Evolutionary conservation across 2,113 vertebrate species (phyloP).

Genomic region (Cisticola juncidis): DNA sequence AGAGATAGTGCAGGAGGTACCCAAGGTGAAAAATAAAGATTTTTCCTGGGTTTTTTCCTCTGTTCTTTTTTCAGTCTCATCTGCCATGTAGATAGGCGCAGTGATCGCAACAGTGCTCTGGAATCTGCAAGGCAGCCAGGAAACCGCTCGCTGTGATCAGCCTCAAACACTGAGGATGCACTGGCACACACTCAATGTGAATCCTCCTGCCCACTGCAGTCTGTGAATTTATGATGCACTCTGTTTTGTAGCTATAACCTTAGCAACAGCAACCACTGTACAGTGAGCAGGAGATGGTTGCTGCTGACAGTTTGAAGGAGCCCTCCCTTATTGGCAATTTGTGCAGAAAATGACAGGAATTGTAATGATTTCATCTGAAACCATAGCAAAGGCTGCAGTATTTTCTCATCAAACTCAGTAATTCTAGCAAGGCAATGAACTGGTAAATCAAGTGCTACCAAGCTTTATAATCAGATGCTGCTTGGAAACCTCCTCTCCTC

Average conservation of each 20-base stretch:
- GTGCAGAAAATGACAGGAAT: slow-evolving; percentile 11
- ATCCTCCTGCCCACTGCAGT: neutral
- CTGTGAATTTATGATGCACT: slow-evolving; percentile 30
- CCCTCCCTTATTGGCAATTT: slow-evolving; percentile 12
- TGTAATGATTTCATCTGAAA: slow-evolving; percentile 23
- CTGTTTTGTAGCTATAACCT: slow-evolving; percentile 37
- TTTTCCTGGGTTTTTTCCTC: fast-evolving
- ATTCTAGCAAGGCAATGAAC: neutral
- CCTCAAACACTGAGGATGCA: neutral
- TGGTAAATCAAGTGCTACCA: neutral
- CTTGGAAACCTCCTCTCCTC: neutral
- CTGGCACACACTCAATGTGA: slow-evolving; percentile 25
- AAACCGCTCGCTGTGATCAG: neutral
- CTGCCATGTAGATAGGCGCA: neutral
- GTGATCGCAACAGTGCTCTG: neutral
- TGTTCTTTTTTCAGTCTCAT: neutral
- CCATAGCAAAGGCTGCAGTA: neutral
- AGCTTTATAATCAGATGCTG: neutral
- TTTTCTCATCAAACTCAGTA: neutral
- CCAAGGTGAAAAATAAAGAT: neutral
- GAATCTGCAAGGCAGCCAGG: slow-evolving; percentile 19
- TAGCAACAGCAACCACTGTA: slow-evolving; percentile 46
- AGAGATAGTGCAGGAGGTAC: neutral
- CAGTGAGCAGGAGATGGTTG: neutral
- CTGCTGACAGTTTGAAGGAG: slow-evolving; percentile 11